phyloP scores from a whole-genome alignment of 2,888 invertebrate species.

The Cheilosia pagana region DNA sequence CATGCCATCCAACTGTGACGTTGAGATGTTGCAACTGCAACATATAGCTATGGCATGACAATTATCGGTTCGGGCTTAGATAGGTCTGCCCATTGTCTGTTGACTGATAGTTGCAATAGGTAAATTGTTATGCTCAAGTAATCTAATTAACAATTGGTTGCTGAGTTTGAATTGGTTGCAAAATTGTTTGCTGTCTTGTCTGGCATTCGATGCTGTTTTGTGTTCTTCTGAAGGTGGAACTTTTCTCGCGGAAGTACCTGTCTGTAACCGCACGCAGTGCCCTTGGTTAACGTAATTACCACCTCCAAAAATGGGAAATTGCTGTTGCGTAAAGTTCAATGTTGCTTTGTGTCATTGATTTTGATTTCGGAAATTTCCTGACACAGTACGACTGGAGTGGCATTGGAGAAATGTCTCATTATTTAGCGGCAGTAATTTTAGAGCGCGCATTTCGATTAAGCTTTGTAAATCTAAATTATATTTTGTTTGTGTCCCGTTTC shows the following conservation, averaged over 20 bases:
- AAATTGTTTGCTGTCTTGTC: constrained; percentile 5
- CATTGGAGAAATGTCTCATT: neutral
- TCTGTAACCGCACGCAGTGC: constrained; percentile 9
- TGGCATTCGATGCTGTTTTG: neutral
- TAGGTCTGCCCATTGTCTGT: constrained; percentile 38
- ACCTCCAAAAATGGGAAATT: constrained; percentile 45
- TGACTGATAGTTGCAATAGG: constrained; percentile 23
- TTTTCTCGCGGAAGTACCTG: constrained; percentile 56
- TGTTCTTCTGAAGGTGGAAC: constrained; percentile 5
- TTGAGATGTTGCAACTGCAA: constrained; percentile 36
- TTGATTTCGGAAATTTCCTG: constrained; percentile 13
- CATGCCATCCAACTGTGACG: constrained; percentile 61
- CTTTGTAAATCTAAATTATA: no score
- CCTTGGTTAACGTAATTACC: constrained; percentile 49
- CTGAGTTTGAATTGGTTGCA: constrained; percentile 28
- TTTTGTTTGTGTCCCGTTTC: no score
- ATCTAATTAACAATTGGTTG: constrained; percentile 43
- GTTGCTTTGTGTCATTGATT: constrained; percentile 48
- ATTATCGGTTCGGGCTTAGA: constrained; percentile 10
- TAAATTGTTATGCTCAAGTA: constrained; percentile 58
- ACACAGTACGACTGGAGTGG: neutral
- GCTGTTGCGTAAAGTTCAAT: constrained; percentile 72
- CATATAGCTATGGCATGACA: neutral
- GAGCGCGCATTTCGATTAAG: no score
- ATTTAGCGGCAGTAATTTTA: neutral